Conservation (phyloP, 2,888 invertebrate species). For the Crepidodera aurea region DNA sequence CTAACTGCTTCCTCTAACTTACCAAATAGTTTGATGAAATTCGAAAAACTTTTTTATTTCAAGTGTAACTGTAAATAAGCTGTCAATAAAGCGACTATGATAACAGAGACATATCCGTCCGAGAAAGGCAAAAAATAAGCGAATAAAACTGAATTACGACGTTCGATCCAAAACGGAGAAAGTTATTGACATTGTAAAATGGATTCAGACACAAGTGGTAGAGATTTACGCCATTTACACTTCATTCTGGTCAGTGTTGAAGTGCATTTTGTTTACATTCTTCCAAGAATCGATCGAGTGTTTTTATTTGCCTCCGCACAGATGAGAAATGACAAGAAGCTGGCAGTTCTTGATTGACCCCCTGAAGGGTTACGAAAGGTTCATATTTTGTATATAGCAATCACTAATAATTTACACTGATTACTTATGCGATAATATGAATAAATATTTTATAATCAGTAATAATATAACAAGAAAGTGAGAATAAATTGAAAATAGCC, state of each 20-base stretch:
- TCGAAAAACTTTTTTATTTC: slow-evolving; percentile 17
- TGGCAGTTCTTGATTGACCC: background rate
- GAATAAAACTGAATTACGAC: slow-evolving; percentile 28
- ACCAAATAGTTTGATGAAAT: slow-evolving; percentile 3
- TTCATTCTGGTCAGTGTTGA: slow-evolving; percentile 23
- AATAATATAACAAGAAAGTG: no score
- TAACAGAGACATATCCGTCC: slow-evolving; percentile 26
- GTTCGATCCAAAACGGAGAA: slow-evolving; percentile 26
- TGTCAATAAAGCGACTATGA: slow-evolving; percentile 23
- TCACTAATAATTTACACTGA: no score
- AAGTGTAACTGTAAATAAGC: slow-evolving; percentile 25
- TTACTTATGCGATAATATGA: no score
- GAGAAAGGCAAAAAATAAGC: slow-evolving; percentile 22
- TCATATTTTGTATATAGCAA: no score
- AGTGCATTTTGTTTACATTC: slow-evolving; percentile 31
- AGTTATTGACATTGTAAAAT: slow-evolving; percentile 33
- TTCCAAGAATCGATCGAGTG: background rate
- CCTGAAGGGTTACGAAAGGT: background rate
- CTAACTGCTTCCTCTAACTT: background rate
- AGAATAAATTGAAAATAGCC: no score
- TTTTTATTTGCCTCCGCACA: background rate
- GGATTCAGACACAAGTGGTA: slow-evolving; percentile 16
- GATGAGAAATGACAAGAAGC: background rate
- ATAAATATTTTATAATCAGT: no score
- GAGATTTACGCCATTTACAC: slow-evolving; percentile 28